Conservation (phyloP, 2,797 vertebrate species). For the Malacoctenus gilli region DNA sequence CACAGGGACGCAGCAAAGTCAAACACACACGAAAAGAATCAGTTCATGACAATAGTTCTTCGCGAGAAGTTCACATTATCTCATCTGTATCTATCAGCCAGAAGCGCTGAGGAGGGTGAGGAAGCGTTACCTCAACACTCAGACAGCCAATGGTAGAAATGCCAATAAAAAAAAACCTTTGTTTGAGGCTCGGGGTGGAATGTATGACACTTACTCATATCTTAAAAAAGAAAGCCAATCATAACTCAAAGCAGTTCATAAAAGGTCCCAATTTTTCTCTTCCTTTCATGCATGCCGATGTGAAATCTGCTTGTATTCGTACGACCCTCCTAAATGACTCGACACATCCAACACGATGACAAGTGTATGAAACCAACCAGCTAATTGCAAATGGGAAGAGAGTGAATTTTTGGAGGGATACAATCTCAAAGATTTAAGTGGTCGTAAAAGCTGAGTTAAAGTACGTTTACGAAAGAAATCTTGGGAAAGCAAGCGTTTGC, state of each 20-base stretch:
- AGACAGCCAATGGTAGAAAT: conserved; percentile 39
- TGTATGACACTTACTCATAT: conserved; percentile 29
- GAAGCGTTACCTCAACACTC: conserved; percentile 53
- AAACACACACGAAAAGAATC: conserved; percentile 19
- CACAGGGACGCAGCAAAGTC: conserved; percentile 21
- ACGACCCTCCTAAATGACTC: conserved; percentile 5
- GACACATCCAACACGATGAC: conserved; percentile 6
- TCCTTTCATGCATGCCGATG: conserved; percentile 9
- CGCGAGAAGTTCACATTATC: conserved; percentile 42
- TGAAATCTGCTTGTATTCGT: conserved; percentile 9
- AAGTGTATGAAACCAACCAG: conserved; percentile 12
- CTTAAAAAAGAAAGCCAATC: conserved; percentile 10
- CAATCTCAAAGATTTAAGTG: conserved; percentile 18
- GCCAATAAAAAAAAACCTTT: conserved; percentile 21
- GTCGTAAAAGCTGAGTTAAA: conserved; percentile 31
- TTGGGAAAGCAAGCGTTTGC: conserved; percentile 40
- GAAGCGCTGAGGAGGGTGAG: conserved; percentile 35
- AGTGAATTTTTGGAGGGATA: conserved; percentile 8
- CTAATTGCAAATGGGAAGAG: conserved; percentile 12
- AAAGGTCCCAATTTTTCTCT: conserved; percentile 8
- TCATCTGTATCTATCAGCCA: conserved; percentile 46
- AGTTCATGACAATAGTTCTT: conserved; percentile 30
- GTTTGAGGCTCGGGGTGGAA: conserved; percentile 22
- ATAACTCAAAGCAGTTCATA: conserved; percentile 14
- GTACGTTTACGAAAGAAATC: conserved; percentile 26